These are phyloP conservation scores for Halcyon malimbica DNA, from an alignment of 2,113 vertebrate species.

Conservation along the genomic window DNA sequence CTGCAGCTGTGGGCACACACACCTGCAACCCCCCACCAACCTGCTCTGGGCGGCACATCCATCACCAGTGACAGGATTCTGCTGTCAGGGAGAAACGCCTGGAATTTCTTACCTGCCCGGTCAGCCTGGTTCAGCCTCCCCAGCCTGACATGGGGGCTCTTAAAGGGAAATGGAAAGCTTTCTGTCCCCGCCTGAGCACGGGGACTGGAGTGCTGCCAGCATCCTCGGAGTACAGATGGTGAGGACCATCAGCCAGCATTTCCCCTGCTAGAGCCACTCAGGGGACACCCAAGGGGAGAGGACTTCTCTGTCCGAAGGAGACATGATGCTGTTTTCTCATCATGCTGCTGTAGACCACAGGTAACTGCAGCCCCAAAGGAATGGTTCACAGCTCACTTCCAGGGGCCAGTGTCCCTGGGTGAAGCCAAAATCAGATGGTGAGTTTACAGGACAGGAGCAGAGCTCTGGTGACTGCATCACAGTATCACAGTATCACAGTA, in stretches of 20 bases:
- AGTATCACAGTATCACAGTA: too few species aligned
- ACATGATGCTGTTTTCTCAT: accelerated
- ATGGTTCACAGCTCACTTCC: not conserved
- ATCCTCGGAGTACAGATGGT: accelerated
- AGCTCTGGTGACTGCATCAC: not conserved
- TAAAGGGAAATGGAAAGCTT: not conserved
- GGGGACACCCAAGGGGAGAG: not conserved
- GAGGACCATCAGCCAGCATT: not conserved
- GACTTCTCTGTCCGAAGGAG: not conserved
- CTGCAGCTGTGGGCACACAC: not conserved
- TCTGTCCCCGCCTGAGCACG: not conserved
- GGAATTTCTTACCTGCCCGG: constrained; percentile 1
- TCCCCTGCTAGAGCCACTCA: not conserved
- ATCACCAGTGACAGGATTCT: not conserved
- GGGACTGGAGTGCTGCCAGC: not conserved
- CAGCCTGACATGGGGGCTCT: accelerated
- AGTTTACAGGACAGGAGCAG: not conserved
- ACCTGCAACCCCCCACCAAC: not conserved
- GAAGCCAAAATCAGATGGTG: accelerated
- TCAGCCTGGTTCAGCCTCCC: not conserved
- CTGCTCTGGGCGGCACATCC: not conserved
- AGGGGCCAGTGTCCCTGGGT: not conserved
- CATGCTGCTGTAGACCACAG: accelerated
- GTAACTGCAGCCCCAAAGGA: not conserved
- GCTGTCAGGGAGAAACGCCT: not conserved